Percentiles rank a stretch among this genome's conserved stretches.
phyloP scores from a whole-genome alignment of 2,888 invertebrate genomes.

The Lymantria monacha region DNA sequence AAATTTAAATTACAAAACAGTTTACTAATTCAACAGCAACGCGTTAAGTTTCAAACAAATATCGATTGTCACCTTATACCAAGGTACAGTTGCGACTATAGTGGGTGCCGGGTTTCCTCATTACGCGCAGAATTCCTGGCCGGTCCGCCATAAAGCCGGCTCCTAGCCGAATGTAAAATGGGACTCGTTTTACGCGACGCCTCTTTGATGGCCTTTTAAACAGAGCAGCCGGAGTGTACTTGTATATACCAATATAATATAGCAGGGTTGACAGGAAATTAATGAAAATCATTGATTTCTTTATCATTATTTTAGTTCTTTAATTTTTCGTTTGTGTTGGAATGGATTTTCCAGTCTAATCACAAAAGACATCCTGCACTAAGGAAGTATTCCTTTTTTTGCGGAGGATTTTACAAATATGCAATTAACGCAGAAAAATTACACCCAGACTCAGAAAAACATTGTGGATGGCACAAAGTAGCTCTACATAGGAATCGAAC shows the following conservation, averaged over 20 bases:
- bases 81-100: conserved; percentile 19
- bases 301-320: too few relatives aligned
- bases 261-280: not conserved
- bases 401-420: too few relatives aligned
- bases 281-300: too few relatives aligned
- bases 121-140: conserved; percentile 63
- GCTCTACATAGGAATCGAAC: too few relatives aligned
- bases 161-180: conserved; percentile 66
- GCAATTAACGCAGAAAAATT: too few relatives aligned
- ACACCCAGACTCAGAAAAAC: too few relatives aligned
- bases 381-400: too few relatives aligned
- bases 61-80: conserved; percentile 18
- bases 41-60: conserved; percentile 8
- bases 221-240: conserved; percentile 34
- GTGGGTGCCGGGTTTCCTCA: conserved; percentile 58
- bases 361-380: too few relatives aligned
- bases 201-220: conserved; percentile 65
- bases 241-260: conserved; percentile 11
- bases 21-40: not conserved
- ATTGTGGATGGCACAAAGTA: too few relatives aligned
- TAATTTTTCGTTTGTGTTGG: too few relatives aligned
- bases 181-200: conserved; percentile 64
- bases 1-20: not conserved
- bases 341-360: too few relatives aligned
- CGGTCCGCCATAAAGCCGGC: conserved; percentile 61